Evolutionary conservation across 1,140 invertebrate genomes (phyloP), one percentile per base, ranked within the genome.

Genomic region (Harpegnathos saltator): DNA sequence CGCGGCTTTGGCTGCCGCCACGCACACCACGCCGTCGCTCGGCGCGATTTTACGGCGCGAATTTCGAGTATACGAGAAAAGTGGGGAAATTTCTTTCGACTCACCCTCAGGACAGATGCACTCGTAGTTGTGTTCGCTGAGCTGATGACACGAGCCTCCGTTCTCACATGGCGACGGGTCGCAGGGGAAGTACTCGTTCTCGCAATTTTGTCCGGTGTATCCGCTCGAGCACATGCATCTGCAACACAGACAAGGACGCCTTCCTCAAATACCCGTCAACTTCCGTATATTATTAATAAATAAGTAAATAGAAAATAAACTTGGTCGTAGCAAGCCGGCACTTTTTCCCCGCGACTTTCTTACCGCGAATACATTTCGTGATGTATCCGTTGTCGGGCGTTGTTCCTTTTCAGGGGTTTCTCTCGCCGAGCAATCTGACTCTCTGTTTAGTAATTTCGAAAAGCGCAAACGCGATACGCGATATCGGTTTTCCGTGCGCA

Each of bases 181-280:
- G 93, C 98, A 99, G 1, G 98, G 98, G 81, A 98, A 96, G 92
- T 98, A 98, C 86, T 97, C 96, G 91, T 95, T 97, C 93, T 98
- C 98, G 94, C 98, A 99, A 94, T 98, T 97, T 91, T 97, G 96
- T 15, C 98, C 98, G 1, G 98, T 98, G 92, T 97, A 99, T 84
- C 98, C 98, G 85, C 96, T 96, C 85, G 97, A 95, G 94, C 98
- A 99, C 86, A 97, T 96, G 93, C 98, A 99, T 94, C 97, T 98
- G 94, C 56, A 95, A 95, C 85, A 90, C 85, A 90, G 44, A 87
- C 82, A 50, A 66, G 9, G 19, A 15, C 2, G 62, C 24, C 33
- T 24, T 22, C 54, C 66, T 3, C 24, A n/a, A 24, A 74, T 11
- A 14, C 5, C 52, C 52, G n/a, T 7, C 33, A 33, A 33, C 1